Percentiles rank a stretch among this genome's conserved stretches.
Conservation (phyloP, 2,888 invertebrate genomes). For the Rhorus exstirpatorius region DNA sequence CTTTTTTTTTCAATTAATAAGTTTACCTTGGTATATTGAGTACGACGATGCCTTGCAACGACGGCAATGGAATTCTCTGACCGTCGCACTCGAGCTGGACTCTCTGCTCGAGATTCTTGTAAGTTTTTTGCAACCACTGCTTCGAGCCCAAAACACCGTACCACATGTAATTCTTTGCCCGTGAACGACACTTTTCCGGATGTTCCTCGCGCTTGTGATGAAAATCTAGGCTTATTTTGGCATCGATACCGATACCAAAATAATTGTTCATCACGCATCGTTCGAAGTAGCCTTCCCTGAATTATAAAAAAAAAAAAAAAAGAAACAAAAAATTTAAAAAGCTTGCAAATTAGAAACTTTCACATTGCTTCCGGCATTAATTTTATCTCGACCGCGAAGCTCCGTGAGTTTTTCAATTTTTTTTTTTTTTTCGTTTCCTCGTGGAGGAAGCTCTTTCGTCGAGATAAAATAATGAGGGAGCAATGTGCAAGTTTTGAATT, state of each 20-base stretch:
- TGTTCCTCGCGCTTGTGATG: conserved; percentile 98
- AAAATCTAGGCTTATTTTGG: conserved; percentile 98
- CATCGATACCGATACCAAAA: conserved; percentile 99
- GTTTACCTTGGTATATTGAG: conserved; percentile 95
- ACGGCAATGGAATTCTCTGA: conserved; percentile 97
- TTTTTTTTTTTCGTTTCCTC: too few relatives aligned
- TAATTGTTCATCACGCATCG: conserved; percentile 99
- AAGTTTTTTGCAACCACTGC: conserved; percentile 95
- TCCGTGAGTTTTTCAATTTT: too few relatives aligned
- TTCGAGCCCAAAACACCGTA: conserved; percentile 94
- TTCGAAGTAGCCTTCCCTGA: conserved; percentile 95
- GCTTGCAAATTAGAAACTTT: too few relatives aligned
- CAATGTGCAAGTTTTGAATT: too few relatives aligned
- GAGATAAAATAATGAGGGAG: too few relatives aligned
- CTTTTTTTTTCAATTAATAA: neutral
- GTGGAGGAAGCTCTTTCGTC: too few relatives aligned
- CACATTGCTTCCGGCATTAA: too few relatives aligned
- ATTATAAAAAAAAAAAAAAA: conserved; percentile 18
- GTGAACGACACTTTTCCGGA: conserved; percentile 97
- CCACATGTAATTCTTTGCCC: conserved; percentile 99
- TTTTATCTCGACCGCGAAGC: too few relatives aligned
- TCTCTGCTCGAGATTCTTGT: conserved; percentile 97
- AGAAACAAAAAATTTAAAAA: conserved; percentile 2
- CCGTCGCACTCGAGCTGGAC: conserved; percentile 99
- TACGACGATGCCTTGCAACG: conserved; percentile 98